phyloP scores from a whole-genome alignment of 2,113 vertebrate species.

The Parotia lawesii region DNA sequence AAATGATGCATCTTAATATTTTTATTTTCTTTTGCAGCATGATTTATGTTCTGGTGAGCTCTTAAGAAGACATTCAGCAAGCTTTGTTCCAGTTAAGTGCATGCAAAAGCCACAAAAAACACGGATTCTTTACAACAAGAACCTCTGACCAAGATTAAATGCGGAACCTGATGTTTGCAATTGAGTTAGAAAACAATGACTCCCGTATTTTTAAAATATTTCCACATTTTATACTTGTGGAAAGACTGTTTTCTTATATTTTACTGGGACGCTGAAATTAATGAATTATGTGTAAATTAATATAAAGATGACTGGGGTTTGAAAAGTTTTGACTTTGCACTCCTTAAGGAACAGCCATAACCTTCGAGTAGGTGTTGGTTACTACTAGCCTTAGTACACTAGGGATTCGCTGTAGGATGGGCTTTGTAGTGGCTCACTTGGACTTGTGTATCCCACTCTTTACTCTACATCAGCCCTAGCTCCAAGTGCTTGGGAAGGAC shows the following conservation, averaged over 20 bases:
- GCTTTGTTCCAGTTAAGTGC: conserved; percentile 73
- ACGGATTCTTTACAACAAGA: conserved; percentile 66
- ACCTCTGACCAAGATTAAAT: conserved; percentile 60
- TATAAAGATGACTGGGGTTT: conserved; percentile 58
- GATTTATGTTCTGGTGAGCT: conserved; percentile 99
- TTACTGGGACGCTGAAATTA: conserved; percentile 68
- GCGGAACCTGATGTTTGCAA: conserved; percentile 49
- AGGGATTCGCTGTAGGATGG: conserved; percentile 45
- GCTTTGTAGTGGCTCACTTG: conserved; percentile 46
- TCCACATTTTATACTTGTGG: conserved; percentile 77
- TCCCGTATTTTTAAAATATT: conserved; percentile 70
- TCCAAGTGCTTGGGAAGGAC: conserved; percentile 47
- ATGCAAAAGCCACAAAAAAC: conserved; percentile 72
- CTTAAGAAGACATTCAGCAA: conserved; percentile 76
- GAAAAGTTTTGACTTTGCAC: conserved; percentile 69
- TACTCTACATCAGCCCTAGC: conserved; percentile 6
- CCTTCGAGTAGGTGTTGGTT: conserved; percentile 33
- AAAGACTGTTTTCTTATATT: conserved; percentile 79
- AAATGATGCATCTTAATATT: neutral
- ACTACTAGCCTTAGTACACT: conserved; percentile 28
- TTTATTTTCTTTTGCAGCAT: conserved; percentile 80
- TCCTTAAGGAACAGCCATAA: conserved; percentile 70
- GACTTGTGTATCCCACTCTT: conserved; percentile 36
- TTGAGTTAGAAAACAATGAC: conserved; percentile 49
- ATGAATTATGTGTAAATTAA: conserved; percentile 64